Evolutionary conservation across 2,113 vertebrate species (phyloP).

Genomic region (Saguinus imperator): DNA sequence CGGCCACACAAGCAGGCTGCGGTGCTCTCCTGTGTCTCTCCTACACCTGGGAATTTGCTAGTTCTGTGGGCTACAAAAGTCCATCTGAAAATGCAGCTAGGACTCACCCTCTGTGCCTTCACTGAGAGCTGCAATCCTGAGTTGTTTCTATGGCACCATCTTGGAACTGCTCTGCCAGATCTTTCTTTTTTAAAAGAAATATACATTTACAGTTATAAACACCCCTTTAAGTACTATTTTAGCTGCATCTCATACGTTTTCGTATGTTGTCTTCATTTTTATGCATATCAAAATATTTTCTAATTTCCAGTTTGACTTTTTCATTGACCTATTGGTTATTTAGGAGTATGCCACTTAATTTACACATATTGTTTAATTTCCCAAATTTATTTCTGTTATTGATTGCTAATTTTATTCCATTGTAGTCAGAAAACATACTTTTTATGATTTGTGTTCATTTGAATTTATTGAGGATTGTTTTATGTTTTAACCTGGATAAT

Average conservation of each 20-base stretch:
- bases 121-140: too few species aligned
- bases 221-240: neutral
- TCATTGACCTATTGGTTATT: neutral
- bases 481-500: neutral
- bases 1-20: too few species aligned
- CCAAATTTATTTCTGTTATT: constrained; percentile 19
- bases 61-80: too few species aligned
- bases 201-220: neutral
- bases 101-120: too few species aligned
- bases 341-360: neutral
- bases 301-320: neutral
- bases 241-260: neutral
- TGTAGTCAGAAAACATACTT: neutral
- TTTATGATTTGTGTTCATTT: neutral
- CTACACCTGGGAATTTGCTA: too few species aligned
- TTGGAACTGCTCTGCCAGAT: too few species aligned
- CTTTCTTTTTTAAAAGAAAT: neutral
- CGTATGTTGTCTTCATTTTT: neutral
- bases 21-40: too few species aligned
- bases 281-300: constrained; percentile 2
- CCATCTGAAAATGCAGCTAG: too few species aligned
- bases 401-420: constrained; percentile 32
- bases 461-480: constrained; percentile 7
- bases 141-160: too few species aligned
- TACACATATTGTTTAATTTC: neutral